phyloP scores from a whole-genome alignment of 2,113 vertebrate species.

The Sphaerodactylus townsendi region DNA sequence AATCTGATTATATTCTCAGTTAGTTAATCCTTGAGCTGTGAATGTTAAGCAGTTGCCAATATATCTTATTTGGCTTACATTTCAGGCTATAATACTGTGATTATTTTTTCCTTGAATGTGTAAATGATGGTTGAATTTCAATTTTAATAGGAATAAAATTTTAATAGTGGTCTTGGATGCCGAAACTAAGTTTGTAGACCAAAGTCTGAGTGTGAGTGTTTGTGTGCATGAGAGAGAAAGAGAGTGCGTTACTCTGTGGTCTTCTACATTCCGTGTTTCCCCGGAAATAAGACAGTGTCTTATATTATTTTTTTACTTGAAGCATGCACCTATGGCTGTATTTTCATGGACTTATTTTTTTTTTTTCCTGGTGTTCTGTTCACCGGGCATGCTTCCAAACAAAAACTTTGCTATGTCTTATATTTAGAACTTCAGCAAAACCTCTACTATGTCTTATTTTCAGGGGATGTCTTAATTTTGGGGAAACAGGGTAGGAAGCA shows the following conservation, averaged over 20 bases:
- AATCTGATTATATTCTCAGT: conserved; percentile 25
- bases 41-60: conserved; percentile 6
- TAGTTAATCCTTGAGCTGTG: conserved; percentile 7
- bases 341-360: too few species aligned
- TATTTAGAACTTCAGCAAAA: too few species aligned
- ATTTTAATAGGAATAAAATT: not conserved
- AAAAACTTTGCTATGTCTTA: too few species aligned
- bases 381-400: too few species aligned
- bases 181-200: not conserved
- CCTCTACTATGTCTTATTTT: too few species aligned
- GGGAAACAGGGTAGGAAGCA: too few species aligned
- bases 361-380: too few species aligned
- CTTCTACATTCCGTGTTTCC: too few species aligned
- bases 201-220: not conserved
- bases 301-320: too few species aligned
- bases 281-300: too few species aligned
- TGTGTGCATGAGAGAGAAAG: not conserved
- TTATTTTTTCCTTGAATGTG: not conserved
- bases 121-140: not conserved
- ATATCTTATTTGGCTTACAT: conserved; percentile 2
- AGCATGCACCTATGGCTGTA: too few species aligned
- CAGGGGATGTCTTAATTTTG: too few species aligned
- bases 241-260: not conserved
- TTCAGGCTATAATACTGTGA: conserved; percentile 1
- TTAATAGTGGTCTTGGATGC: not conserved